Evolutionary conservation across 2,888 invertebrate genomes (phyloP), one percentile per base, ranked within the genome.

Genomic region (Oithona nana): DNA sequence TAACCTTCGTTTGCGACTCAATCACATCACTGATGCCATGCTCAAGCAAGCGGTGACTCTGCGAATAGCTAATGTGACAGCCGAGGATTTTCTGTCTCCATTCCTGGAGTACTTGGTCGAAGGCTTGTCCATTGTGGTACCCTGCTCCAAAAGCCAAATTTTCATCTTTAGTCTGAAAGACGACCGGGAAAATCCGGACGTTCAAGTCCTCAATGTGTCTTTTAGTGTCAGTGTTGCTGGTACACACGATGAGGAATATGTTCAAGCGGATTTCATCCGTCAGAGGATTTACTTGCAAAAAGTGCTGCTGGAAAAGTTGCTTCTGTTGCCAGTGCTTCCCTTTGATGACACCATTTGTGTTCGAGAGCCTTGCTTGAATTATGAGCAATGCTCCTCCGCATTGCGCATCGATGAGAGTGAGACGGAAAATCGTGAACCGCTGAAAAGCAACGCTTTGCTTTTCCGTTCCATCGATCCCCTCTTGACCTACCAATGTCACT

Each of bases 271-370:
- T 68, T 89, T 86, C 71, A 77, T 95, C 63, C 84, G 92, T 68
- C 95, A 95, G 73, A 78, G 87, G 26, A 88, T 95, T n/a, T 95
- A 95, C 73, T 76, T 95, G 22, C 90, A 94, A 70, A 79, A 93
- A 31, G 83, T 85, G 0, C 85, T 89, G 11, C 75, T 95, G 26
- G 88, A 90, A 0, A 65, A 65, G 50, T 63, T 66, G 16, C 63
- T 65, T 24, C 64, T 58, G 62, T 67, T 69, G 4, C 68, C 86
- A 79, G 88, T 95, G 0, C 74, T 94, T 8, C 93, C 95, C 0
- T 95, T 95, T 73, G 93, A 93, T 71, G 95, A 97, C 72, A 93
- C 94, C 74, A 79, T 95, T 0, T 97, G 95, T 73, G 87, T 94
- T 0, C 81, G 87, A 61, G 95, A 97, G 71, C 94, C 94, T 0